A percentile compares a stretch with the other conserved stretches of the same genome.
These are phyloP conservation scores for Chaetura pelagica DNA, from an alignment of 2,113 vertebrate genomes.

Conservation along the genomic window DNA sequence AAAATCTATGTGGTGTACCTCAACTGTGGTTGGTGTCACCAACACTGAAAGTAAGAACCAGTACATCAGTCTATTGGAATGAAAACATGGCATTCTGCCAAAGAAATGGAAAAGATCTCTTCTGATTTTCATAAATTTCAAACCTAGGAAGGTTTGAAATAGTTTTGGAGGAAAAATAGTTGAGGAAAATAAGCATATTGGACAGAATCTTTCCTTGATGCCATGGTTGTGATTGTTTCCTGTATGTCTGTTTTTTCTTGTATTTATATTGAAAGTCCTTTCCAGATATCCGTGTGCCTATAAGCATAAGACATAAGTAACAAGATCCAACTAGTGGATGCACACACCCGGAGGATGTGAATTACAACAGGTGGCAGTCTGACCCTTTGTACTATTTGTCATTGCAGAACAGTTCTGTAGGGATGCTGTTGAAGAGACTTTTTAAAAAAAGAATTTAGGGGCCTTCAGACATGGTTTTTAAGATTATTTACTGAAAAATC, in stretches of 20 bases:
- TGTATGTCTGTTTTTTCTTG: background rate
- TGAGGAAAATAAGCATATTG: background rate
- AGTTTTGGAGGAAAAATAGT: background rate
- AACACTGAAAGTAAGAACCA: background rate
- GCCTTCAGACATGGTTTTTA: background rate
- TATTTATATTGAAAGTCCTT: background rate
- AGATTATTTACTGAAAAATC: background rate
- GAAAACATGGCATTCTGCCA: background rate
- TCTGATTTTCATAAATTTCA: background rate
- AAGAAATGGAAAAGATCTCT: background rate
- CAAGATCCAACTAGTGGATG: background rate
- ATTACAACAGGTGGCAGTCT: background rate
- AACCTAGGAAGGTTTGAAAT: background rate
- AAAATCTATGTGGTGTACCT: background rate
- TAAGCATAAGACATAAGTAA: no score
- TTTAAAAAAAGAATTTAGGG: background rate
- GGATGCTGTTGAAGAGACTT: background rate
- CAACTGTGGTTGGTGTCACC: background rate
- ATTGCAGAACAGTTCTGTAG: background rate
- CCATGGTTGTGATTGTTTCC: background rate
- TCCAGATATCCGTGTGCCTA: rapidly evolving
- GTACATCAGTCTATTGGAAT: background rate
- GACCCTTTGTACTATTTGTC: background rate
- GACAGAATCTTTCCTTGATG: background rate
- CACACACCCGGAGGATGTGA: rapidly evolving